Percentiles rank a stretch among this genome's conserved stretches.
Evolutionary conservation across 2,797 vertebrate genomes (phyloP).

Genomic region (Anguilla anguilla): DNA sequence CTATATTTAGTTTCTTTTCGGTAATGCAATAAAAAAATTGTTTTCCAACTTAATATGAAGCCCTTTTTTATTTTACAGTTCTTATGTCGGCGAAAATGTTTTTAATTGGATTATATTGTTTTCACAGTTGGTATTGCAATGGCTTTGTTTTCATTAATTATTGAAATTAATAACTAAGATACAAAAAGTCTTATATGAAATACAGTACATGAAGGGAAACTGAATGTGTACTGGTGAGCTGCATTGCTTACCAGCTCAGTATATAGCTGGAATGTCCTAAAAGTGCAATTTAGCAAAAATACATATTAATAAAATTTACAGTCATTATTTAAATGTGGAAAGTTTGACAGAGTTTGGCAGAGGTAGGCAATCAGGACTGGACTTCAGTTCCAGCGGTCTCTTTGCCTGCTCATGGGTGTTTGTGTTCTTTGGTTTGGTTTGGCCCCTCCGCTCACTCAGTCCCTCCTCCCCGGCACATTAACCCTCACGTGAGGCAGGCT

Average conservation of each 20-base stretch:
- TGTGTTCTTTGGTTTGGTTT: not conserved
- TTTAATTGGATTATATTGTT: not conserved
- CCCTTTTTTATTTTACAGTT: not conserved
- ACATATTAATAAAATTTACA: too few relatives aligned
- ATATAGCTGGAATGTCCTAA: not conserved
- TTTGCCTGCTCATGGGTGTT: not conserved
- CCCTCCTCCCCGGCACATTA: conserved; percentile 28
- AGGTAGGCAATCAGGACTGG: not conserved
- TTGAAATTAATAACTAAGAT: not conserved
- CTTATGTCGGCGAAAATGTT: not conserved
- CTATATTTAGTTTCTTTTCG: not conserved
- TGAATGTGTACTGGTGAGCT: not conserved
- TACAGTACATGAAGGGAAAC: not conserved
- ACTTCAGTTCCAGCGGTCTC: not conserved
- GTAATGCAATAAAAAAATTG: not conserved
- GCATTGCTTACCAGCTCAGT: not conserved
- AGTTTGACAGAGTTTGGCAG: not conserved
- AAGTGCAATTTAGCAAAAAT: not conserved
- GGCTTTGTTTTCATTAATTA: not conserved
- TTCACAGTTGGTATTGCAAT: not conserved
- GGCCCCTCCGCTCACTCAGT: not conserved
- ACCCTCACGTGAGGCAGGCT: conserved; percentile 33
- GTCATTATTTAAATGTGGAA: not conserved
- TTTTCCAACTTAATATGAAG: not conserved
- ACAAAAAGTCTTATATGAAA: not conserved